A percentile compares a stretch with the other conserved stretches of the same genome.
Evolutionary conservation across 2,888 invertebrate species (phyloP).

Genomic region (Protodeltote pygarga): DNA sequence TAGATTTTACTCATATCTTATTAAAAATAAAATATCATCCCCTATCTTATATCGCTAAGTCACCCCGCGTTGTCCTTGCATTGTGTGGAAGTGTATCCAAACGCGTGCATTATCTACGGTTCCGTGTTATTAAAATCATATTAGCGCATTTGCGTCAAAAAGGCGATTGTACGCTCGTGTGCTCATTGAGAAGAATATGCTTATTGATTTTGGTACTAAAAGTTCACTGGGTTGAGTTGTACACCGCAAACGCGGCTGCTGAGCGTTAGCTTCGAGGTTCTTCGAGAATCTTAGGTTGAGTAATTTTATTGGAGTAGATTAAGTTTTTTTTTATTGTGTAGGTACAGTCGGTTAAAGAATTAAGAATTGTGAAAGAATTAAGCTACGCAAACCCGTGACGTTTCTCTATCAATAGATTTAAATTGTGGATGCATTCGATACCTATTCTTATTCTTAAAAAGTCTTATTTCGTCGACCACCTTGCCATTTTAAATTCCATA

Average conservation of each 20-base stretch:
- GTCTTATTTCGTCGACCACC: too few relatives aligned
- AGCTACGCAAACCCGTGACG: slow-evolving; percentile 26
- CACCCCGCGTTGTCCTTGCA: slow-evolving; percentile 38
- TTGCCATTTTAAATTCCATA: too few relatives aligned
- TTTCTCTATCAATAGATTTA: too few relatives aligned
- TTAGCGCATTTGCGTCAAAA: slow-evolving; percentile 65
- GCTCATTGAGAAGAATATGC: slow-evolving; percentile 9
- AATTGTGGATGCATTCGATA: too few relatives aligned
- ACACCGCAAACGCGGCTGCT: too few relatives aligned
- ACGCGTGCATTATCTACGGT: slow-evolving; percentile 67
- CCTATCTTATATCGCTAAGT: slow-evolving; percentile 15
- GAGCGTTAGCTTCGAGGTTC: too few relatives aligned
- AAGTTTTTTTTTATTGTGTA: too few relatives aligned
- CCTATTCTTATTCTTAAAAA: too few relatives aligned
- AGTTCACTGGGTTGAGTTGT: too few relatives aligned
- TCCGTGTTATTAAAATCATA: slow-evolving; percentile 78
- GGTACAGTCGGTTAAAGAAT: too few relatives aligned
- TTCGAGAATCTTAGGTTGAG: too few relatives aligned
- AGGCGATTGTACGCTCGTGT: slow-evolving; percentile 65
- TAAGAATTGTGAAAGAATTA: background rate
- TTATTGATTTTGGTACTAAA: background rate
- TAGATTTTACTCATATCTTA: background rate
- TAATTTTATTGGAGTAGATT: too few relatives aligned
- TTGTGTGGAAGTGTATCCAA: slow-evolving; percentile 50
- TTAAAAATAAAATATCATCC: slow-evolving; percentile 5